phyloP scores from a whole-genome alignment of 2,797 vertebrate genomes.

The Menidia menidia region DNA sequence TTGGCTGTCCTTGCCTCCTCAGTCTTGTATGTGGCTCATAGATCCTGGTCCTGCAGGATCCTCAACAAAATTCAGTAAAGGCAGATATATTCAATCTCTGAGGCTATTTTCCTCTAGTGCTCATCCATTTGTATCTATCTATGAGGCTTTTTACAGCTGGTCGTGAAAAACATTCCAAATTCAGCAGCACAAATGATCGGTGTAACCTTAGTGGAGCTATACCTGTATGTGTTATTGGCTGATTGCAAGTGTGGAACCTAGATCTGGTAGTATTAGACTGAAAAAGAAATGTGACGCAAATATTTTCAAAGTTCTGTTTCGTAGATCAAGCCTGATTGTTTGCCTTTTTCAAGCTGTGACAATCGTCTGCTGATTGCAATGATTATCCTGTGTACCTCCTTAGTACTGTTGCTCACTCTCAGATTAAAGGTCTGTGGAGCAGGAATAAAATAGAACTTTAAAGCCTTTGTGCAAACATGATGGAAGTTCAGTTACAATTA shows the following conservation, averaged over 20 bases:
- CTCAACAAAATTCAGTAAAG: too few relatives aligned
- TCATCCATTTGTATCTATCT: not conserved
- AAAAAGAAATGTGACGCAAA: not conserved
- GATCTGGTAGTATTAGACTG: not conserved
- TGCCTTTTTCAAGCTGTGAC: slow-evolving; percentile 3
- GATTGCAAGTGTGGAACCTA: not conserved
- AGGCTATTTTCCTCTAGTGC: not conserved
- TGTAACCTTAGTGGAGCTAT: too few relatives aligned
- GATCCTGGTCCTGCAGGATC: too few relatives aligned
- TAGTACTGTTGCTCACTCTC: slow-evolving; percentile 3
- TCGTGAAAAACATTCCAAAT: not conserved
- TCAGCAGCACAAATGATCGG: slow-evolving; percentile 1
- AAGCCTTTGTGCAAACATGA: not conserved
- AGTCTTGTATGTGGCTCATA: too few relatives aligned
- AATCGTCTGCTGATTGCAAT: slow-evolving; percentile 42
- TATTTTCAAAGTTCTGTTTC: slow-evolving; percentile 4
- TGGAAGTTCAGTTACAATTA: not conserved
- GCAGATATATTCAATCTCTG: not conserved
- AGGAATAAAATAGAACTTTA: not conserved
- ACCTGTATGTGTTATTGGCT: not conserved
- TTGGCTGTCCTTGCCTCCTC: too few relatives aligned
- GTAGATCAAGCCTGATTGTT: not conserved
- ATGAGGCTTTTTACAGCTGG: too few relatives aligned
- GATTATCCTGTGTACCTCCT: slow-evolving; percentile 18
- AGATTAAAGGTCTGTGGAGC: slow-evolving; percentile 26